Evolutionary conservation across 2,113 vertebrate genomes (phyloP), one percentile per base, ranked within the genome.

Genomic region (Turdus rufiventris): DNA sequence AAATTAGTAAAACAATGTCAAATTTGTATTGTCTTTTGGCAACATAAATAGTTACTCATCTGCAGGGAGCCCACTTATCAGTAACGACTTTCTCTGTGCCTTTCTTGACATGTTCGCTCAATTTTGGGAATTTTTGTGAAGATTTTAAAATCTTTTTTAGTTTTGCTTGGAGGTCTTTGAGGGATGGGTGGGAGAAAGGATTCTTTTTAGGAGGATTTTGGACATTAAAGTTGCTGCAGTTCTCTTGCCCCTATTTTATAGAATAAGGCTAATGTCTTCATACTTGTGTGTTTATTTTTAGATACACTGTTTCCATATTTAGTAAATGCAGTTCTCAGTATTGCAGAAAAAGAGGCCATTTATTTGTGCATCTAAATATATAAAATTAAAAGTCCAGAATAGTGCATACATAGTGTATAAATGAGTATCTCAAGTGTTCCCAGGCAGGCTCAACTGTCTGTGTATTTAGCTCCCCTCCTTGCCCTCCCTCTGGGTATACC

Each of bases 231-330:
- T 75, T 74, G 9, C 19, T 92, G 65, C 18, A 33, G 63, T 88
- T 74, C 12, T 86, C 63, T 84, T 83, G 48, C 31, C 38, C 23
- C 45, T 48, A 3, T 96, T 83, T 95, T 71, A 36, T 43, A 85
- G 63, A 73, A 33, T 66, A 80, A 80, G 40, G 21, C 28, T 76
- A 93, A 77, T 4, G 0, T 83, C 82, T 94, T 88, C 78, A 77
- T 89, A 73, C 15, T 91, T 84, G 28, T 34, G 47, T 80, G 24
- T 85, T 89, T 96, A 91, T 88, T 91, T 96, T 94, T 83, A 93
- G 88, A 60, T 63, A 95, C 76, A 19, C 76, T 94, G 56, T 92
- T 96, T 95, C 93, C 88, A 81, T 95, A 92, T 84, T 95, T 93
- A 96, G 94, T 84, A 86, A 94, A 90, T 31, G 36, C 40, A 24